Evolutionary conservation across 2,113 vertebrate species (phyloP), one percentile per base, ranked within the genome.

Genomic region (Formicarius rufipectus): DNA sequence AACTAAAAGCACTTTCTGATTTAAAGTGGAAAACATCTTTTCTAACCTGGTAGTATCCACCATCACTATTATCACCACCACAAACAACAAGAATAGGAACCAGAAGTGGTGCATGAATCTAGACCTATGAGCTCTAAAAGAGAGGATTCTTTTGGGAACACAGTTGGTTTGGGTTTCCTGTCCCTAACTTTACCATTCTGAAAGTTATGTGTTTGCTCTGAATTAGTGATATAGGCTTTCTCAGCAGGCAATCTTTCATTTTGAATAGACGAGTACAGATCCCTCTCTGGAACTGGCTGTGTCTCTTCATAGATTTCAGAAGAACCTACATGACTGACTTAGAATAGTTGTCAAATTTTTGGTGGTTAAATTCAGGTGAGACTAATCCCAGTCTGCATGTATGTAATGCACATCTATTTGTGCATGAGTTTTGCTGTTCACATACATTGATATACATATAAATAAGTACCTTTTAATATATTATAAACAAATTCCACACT

Each of bases 21-120:
- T 88, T 71, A n/a, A 92, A 93, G 52, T 72, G 64, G 73, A 90
- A 95, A 95, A 87, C 19, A 81, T 86, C 23, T 92, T 90, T 86
- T 37, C 52, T 89, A 91, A 81, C 47, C 91, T 90, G 76, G 68
- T 84, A 68, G 59, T 60, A 78, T 63, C 24, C 23, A 78, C 33
- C 59, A 78, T 52, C 15, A 25, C 25, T 92, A 83, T 92, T 81
- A 93, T 40, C 39, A 84, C 33, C 79, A 81, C 72, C 89, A 92
- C 76, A 90, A 87, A 87, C 85, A 71, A 30, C 53, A 94, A 56
- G 72, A 74, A 42, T 19, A 73, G 19, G 66, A 83, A 47, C 50
- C 58, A 89, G n/a, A 81, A 78, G 37, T 27, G n/a, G 33, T 50
- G 14, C 39, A 59, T 39, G 37, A 49, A 55, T 24, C 62, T 83